Percentiles rank a stretch among this genome's conserved stretches.
These are phyloP conservation scores for Avahi laniger DNA, from an alignment of 2,797 vertebrate species.

Conservation along the genomic window DNA sequence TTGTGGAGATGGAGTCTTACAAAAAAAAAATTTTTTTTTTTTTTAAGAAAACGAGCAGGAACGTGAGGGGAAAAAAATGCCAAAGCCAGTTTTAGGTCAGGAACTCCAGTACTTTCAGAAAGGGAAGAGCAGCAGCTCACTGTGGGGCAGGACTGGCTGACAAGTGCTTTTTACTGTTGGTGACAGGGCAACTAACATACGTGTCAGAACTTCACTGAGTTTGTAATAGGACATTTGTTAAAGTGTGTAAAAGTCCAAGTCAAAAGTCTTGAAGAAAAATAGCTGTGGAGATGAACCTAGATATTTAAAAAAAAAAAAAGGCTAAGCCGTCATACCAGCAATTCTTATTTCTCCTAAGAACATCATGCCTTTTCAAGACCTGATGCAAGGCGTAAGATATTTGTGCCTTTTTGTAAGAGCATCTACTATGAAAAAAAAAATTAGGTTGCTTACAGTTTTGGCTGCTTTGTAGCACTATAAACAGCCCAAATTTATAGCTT, in stretches of 20 bases:
- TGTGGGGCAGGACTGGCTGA: neutral
- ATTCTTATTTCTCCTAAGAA: conserved; percentile 60
- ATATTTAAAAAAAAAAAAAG: conserved; percentile 10
- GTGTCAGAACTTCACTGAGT: neutral
- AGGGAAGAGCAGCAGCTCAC: neutral
- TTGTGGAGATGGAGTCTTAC: neutral
- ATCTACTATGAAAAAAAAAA: conserved; percentile 71
- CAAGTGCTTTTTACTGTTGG: neutral
- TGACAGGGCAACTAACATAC: neutral
- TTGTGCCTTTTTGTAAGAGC: conserved; percentile 82
- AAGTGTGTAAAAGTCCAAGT: neutral
- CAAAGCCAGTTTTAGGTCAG: neutral
- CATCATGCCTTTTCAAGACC: conserved; percentile 70
- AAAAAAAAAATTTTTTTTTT: neutral
- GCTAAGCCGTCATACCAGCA: conserved; percentile 70
- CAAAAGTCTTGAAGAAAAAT: neutral
- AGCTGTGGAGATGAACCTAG: neutral
- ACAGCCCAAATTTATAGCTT: conserved; percentile 65
- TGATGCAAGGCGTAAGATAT: conserved; percentile 70
- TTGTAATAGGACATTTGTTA: neutral
- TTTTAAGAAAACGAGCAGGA: neutral
- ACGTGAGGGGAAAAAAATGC: neutral
- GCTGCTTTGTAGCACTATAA: conserved; percentile 73
- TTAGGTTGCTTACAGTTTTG: conserved; percentile 72
- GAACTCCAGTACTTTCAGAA: neutral